Percentiles rank a stretch among this genome's conserved stretches.
phyloP scores from a whole-genome alignment of 2,888 invertebrate species.

The Spisula subtruncata region DNA sequence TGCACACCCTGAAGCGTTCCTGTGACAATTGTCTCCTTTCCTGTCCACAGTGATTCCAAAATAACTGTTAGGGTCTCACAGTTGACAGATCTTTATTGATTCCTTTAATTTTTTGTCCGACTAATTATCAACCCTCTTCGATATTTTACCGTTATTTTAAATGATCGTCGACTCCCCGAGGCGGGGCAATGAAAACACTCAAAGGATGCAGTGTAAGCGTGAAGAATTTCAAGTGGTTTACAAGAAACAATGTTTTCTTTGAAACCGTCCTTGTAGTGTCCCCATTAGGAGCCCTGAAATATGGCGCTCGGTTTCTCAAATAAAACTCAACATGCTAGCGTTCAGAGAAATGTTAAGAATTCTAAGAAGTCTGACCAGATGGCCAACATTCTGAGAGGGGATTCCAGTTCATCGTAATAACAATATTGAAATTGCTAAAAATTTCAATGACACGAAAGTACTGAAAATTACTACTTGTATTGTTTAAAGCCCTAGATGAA shows the following conservation, averaged over 20 bases:
- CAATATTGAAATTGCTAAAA: not conserved
- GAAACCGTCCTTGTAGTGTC: slow-evolving; percentile 52
- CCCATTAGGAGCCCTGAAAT: slow-evolving; percentile 25
- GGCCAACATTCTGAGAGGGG: slow-evolving; percentile 28
- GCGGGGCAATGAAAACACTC: slow-evolving; percentile 54
- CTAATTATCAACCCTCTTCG: slow-evolving; percentile 60
- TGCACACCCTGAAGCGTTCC: not conserved
- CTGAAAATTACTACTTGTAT: not conserved
- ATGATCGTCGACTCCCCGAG: slow-evolving; percentile 61
- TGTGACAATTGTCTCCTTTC: slow-evolving; percentile 20
- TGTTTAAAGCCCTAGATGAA: not conserved
- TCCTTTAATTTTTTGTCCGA: slow-evolving; percentile 41
- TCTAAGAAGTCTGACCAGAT: slow-evolving; percentile 52
- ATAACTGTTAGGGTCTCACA: slow-evolving; percentile 36
- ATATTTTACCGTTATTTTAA: slow-evolving; percentile 69
- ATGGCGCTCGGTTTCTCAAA: slow-evolving; percentile 46
- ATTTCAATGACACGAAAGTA: slow-evolving; percentile 24
- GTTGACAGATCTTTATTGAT: slow-evolving; percentile 47
- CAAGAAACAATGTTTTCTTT: slow-evolving; percentile 71
- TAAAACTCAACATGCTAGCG: not conserved
- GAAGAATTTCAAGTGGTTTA: slow-evolving; percentile 59
- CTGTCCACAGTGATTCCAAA: not conserved
- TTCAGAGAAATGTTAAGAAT: slow-evolving; percentile 42
- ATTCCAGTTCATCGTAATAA: not conserved
- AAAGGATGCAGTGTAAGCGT: slow-evolving; percentile 1